phyloP scores from a whole-genome alignment of 2,888 invertebrate species.

The Pyrochroa serraticornis region DNA sequence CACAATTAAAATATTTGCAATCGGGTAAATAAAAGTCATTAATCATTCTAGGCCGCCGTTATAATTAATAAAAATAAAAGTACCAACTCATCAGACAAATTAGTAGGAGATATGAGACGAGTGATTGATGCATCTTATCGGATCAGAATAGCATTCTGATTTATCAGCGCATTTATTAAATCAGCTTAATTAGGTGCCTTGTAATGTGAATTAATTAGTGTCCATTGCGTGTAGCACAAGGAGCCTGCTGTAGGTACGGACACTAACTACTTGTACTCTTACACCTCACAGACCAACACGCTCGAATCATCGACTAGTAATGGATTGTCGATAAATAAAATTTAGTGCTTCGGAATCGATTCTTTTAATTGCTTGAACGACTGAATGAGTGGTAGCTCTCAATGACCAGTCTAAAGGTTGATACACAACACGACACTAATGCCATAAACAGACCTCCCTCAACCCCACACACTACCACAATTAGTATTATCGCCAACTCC shows the following conservation, averaged over 20 bases:
- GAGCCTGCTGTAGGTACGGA: slow-evolving; percentile 44
- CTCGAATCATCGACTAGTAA: slow-evolving; percentile 36
- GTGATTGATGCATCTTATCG: slow-evolving; percentile 27
- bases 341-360: slow-evolving; percentile 33
- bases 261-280: slow-evolving; percentile 44
- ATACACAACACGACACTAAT: not conserved
- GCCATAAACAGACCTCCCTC: not conserved
- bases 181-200: slow-evolving; percentile 53
- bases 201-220: slow-evolving; percentile 53
- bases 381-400: slow-evolving; percentile 15
- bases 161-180: slow-evolving; percentile 48
- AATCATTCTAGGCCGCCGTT: slow-evolving; percentile 17
- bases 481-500: too few species aligned
- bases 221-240: slow-evolving; percentile 49
- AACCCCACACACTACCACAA: too few species aligned
- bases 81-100: slow-evolving; percentile 29
- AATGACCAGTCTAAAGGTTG: slow-evolving; percentile 12
- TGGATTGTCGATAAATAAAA: slow-evolving; percentile 33
- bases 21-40: slow-evolving; percentile 17
- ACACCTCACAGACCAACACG: slow-evolving; percentile 36
- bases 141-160: slow-evolving; percentile 32
- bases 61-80: slow-evolving; percentile 25
- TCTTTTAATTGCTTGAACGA: slow-evolving; percentile 23
- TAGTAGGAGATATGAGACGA: slow-evolving; percentile 18
- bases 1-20: slow-evolving; percentile 16